These are phyloP conservation scores for Physella acuta DNA, from an alignment of 1,140 invertebrate species.

Conservation along the genomic window DNA sequence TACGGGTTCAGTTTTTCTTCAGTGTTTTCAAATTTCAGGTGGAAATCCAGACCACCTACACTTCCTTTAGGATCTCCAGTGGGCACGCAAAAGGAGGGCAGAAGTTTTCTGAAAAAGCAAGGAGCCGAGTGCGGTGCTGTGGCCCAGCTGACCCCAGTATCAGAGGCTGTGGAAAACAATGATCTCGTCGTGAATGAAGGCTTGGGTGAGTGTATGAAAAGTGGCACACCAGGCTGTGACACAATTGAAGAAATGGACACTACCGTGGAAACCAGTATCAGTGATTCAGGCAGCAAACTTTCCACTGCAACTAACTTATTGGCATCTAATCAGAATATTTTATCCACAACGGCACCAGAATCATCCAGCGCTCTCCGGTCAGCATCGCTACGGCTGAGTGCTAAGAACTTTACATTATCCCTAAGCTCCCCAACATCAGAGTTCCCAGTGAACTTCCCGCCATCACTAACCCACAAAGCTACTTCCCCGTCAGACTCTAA, in stretches of 20 bases:
- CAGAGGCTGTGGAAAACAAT: constrained; percentile 23
- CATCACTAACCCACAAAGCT: neutral
- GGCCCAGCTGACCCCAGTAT: constrained; percentile 20
- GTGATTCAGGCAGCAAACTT: constrained; percentile 13
- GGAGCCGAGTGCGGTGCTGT: constrained; percentile 5
- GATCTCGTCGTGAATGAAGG: constrained; percentile 9
- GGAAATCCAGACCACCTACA: constrained; percentile 22
- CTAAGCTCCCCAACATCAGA: constrained; percentile 18
- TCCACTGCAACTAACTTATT: constrained; percentile 16
- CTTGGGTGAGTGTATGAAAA: neutral
- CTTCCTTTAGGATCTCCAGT: constrained; percentile 13
- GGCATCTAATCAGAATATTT: constrained; percentile 21
- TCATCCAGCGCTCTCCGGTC: constrained; percentile 1
- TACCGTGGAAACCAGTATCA: neutral
- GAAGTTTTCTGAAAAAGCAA: constrained; percentile 3
- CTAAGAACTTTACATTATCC: constrained; percentile 10
- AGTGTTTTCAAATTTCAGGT: constrained; percentile 15
- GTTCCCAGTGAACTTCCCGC: neutral
- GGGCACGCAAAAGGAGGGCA: neutral
- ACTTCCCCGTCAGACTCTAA: constrained; percentile 18
- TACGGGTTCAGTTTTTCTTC: constrained; percentile 16
- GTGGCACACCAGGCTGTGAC: neutral
- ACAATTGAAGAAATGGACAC: neutral
- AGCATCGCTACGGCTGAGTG: neutral
- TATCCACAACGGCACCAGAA: neutral